A percentile compares a stretch with the other conserved stretches of the same genome.
phyloP scores from a whole-genome alignment of 1,140 invertebrate species.

The Polypedilum vanderplanki region DNA sequence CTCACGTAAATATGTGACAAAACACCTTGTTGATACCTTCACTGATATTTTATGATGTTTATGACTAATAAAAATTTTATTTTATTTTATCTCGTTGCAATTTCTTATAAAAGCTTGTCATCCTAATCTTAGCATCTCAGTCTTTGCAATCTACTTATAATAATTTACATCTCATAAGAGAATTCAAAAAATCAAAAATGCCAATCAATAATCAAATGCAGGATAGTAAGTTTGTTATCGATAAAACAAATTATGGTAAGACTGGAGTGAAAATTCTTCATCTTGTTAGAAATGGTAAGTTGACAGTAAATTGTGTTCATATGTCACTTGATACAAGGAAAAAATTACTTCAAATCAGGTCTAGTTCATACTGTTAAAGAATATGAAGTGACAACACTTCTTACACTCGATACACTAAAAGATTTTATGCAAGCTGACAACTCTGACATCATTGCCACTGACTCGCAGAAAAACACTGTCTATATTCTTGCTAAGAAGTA shows the following conservation, averaged over 20 bases:
- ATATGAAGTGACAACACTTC: conserved; percentile 62
- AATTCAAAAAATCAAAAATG: too few species aligned
- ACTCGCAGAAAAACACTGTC: conserved; percentile 77
- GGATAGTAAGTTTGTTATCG: neutral
- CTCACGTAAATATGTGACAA: too few species aligned
- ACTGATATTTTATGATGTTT: too few species aligned
- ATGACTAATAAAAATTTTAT: too few species aligned
- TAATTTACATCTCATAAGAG: too few species aligned
- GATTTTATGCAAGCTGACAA: conserved; percentile 58
- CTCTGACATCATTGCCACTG: conserved; percentile 67
- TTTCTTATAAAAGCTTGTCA: too few species aligned
- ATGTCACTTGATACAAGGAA: neutral
- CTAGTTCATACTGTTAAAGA: conserved; percentile 60
- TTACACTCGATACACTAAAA: conserved; percentile 59
- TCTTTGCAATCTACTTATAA: too few species aligned
- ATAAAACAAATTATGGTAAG: conserved; percentile 64
- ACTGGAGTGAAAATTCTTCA: conserved; percentile 63
- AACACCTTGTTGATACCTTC: too few species aligned
- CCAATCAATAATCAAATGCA: neutral
- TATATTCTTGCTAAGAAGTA: conserved; percentile 68
- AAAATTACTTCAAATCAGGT: conserved; percentile 37
- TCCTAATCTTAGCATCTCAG: too few species aligned
- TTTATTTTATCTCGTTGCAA: too few species aligned
- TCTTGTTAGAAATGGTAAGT: conserved; percentile 49
- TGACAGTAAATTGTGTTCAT: neutral